These are phyloP conservation scores for Drosophila robusta DNA, from an alignment of 2,888 invertebrate genomes.

Conservation along the genomic window DNA sequence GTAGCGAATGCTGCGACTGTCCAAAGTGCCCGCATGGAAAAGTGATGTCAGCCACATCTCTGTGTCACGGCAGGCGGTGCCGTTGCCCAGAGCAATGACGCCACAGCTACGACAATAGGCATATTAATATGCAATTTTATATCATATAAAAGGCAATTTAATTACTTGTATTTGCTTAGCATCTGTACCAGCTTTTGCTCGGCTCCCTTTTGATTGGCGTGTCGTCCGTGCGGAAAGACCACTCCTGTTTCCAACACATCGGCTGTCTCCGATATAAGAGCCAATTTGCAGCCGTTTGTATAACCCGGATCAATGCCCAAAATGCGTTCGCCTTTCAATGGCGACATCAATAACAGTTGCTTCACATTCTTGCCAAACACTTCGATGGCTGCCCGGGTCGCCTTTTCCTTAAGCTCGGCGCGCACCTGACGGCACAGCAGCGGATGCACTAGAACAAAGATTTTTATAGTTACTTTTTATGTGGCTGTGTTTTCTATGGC, in stretches of 20 bases:
- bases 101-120: conserved; percentile 87
- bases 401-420: conserved; percentile 89
- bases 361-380: conserved; percentile 95
- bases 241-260: conserved; percentile 89
- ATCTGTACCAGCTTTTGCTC: conserved; percentile 85
- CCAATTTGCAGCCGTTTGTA: conserved; percentile 94
- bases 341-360: conserved; percentile 92
- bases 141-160: not conserved
- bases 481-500: conserved; percentile 20
- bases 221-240: conserved; percentile 88
- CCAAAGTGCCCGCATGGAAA: conserved; percentile 87
- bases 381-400: conserved; percentile 93
- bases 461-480: not conserved
- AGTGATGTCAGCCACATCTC: conserved; percentile 90
- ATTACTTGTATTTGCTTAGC: conserved; percentile 87
- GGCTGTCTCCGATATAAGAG: conserved; percentile 91
- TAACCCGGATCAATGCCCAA: conserved; percentile 96
- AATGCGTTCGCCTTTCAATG: conserved; percentile 91
- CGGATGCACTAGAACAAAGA: conserved; percentile 86
- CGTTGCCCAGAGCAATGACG: conserved; percentile 95
- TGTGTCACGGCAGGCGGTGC: conserved; percentile 95
- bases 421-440: conserved; percentile 90
- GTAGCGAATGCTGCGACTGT: conserved; percentile 87
- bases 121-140: not conserved
- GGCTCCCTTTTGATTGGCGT: conserved; percentile 77